Evolutionary conservation across 2,113 vertebrate genomes (phyloP).

Genomic region (Enhydra lutris): DNA sequence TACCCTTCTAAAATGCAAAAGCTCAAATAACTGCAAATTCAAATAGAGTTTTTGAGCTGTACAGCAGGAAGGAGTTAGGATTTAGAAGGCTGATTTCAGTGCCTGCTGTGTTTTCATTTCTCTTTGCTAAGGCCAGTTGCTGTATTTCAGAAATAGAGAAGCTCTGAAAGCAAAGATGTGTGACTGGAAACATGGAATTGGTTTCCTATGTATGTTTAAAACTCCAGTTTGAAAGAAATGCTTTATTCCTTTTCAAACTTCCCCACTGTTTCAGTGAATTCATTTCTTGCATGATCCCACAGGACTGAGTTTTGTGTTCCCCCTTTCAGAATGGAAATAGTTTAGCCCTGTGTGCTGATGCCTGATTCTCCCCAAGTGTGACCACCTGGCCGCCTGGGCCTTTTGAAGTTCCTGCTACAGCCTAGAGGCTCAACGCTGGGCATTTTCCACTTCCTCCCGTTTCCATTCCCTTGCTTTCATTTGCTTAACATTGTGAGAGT

Average conservation of each 20-base stretch:
- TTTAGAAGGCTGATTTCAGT: conserved; percentile 20
- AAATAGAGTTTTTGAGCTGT: conserved; percentile 47
- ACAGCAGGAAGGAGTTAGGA: conserved; percentile 30
- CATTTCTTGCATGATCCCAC: neutral
- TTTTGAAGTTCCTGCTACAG: conserved; percentile 47
- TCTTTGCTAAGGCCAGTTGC: conserved; percentile 14
- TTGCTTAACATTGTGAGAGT: neutral
- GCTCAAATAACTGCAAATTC: conserved; percentile 53
- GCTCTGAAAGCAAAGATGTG: conserved; percentile 14
- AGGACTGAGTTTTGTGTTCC: conserved; percentile 6
- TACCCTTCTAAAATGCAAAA: conserved; percentile 43
- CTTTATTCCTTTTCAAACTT: conserved; percentile 57
- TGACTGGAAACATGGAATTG: conserved; percentile 32
- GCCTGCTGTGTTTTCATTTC: conserved; percentile 54
- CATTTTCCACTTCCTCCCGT: conserved; percentile 31
- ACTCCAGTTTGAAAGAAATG: conserved; percentile 42
- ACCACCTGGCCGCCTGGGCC: neutral
- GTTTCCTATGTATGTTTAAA: conserved; percentile 34
- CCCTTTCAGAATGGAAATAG: neutral
- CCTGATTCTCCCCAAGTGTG: neutral
- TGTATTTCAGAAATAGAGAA: conserved; percentile 28
- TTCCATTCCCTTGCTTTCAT: conserved; percentile 15
- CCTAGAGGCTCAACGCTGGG: neutral
- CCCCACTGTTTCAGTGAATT: conserved; percentile 39
- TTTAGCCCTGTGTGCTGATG: conserved; percentile 28